phyloP scores from a whole-genome alignment of 2,797 vertebrate species.

The Tangara arthus region DNA sequence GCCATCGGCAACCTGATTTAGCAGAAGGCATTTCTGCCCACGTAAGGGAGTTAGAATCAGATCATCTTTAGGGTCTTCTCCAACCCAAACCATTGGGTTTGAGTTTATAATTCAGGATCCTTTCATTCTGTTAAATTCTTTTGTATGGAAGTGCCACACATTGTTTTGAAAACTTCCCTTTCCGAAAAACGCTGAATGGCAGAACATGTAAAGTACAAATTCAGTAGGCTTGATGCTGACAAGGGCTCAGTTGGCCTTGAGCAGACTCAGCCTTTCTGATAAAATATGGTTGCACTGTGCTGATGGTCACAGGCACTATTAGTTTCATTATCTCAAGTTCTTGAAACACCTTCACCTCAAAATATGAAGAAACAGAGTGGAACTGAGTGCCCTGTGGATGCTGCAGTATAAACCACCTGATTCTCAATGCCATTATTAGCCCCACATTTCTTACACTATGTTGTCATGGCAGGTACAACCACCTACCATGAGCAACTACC shows the following conservation, averaged over 20 bases:
- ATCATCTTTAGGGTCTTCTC: not conserved
- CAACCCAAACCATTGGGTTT: not conserved
- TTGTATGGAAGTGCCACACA: accelerated
- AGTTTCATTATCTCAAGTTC: not conserved
- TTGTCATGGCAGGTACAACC: not conserved
- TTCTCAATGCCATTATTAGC: not conserved
- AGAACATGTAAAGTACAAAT: not conserved
- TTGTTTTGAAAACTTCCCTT: not conserved
- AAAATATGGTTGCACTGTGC: not conserved
- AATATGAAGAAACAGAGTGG: not conserved
- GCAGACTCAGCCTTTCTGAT: not conserved
- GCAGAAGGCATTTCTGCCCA: not conserved
- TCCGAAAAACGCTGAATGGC: accelerated
- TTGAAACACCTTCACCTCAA: not conserved
- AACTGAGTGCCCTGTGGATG: not conserved
- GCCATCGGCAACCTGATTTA: not conserved
- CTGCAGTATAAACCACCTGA: not conserved
- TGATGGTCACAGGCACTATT: not conserved
- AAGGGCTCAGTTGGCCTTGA: not conserved
- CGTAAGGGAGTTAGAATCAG: not conserved
- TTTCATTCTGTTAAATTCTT: not conserved
- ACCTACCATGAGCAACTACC: not conserved
- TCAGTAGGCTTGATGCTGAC: not conserved
- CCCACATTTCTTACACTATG: not conserved
- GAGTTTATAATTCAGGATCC: not conserved